phyloP scores from a whole-genome alignment of 2,888 invertebrate genomes.

The Diabrotica balteata region DNA sequence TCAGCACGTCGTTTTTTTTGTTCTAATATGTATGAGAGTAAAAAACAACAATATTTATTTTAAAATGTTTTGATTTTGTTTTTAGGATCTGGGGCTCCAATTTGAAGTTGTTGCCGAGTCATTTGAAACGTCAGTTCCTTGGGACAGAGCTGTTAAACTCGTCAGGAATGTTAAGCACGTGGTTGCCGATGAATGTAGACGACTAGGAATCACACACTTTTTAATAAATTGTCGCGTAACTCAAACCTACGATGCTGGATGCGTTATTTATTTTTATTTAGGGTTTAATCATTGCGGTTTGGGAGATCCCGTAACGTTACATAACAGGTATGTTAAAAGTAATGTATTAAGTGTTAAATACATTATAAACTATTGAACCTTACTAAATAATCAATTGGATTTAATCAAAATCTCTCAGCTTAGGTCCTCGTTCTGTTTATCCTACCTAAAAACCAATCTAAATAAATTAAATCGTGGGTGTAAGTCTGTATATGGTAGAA shows the following conservation, averaged over 20 bases:
- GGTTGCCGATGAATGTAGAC: slow-evolving; percentile 70
- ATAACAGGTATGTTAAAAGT: slow-evolving; percentile 68
- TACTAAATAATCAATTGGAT: too few relatives aligned
- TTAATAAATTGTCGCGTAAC: slow-evolving; percentile 86
- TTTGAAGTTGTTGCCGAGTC: slow-evolving; percentile 92
- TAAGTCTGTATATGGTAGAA: too few relatives aligned
- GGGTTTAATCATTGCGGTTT: slow-evolving; percentile 53
- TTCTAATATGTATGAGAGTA: too few relatives aligned
- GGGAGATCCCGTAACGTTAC: slow-evolving; percentile 88
- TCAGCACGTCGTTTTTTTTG: too few relatives aligned
- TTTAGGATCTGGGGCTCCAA: slow-evolving; percentile 88
- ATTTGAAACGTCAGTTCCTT: slow-evolving; percentile 98
- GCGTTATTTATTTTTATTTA: slow-evolving; percentile 81
- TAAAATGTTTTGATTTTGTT: slow-evolving; percentile 31
- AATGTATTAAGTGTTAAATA: too few relatives aligned
- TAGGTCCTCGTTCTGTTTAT: too few relatives aligned
- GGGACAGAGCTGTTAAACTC: slow-evolving; percentile 85
- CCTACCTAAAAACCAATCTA: too few relatives aligned
- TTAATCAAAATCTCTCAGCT: too few relatives aligned
- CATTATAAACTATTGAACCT: too few relatives aligned
- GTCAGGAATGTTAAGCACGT: slow-evolving; percentile 90
- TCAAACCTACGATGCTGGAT: slow-evolving; percentile 97
- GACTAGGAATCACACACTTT: slow-evolving; percentile 67
- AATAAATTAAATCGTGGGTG: too few relatives aligned
- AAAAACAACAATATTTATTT: too few relatives aligned